Conservation (phyloP, 2,113 vertebrate species). For the Pelvicachromis taeniatus region DNA sequence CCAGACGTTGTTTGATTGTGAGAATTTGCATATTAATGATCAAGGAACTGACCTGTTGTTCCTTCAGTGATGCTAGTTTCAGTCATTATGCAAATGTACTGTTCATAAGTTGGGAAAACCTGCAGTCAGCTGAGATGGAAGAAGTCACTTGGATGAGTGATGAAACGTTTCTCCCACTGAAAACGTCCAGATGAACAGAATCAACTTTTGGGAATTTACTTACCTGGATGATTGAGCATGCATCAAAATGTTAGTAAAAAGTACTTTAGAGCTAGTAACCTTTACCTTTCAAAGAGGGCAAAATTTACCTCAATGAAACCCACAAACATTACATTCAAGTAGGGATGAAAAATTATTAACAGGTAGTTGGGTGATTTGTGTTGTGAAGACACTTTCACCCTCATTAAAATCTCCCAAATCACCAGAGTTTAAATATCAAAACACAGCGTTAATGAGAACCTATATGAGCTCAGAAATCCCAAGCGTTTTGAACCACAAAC, state of each 20-base stretch:
- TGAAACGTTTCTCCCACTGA: too few species aligned
- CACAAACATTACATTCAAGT: neutral
- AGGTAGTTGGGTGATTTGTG: neutral
- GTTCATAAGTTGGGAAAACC: too few species aligned
- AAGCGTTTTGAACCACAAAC: neutral
- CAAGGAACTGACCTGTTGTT: too few species aligned
- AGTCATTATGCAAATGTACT: too few species aligned
- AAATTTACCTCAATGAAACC: neutral
- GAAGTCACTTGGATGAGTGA: too few species aligned
- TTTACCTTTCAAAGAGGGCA: neutral
- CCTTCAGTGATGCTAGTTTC: too few species aligned
- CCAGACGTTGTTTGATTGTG: too few species aligned
- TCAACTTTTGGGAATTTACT: too few species aligned
- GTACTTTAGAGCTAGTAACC: neutral
- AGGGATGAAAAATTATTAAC: neutral
- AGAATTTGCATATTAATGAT: too few species aligned
- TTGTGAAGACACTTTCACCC: neutral
- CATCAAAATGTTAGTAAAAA: neutral
- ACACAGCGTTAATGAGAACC: neutral
- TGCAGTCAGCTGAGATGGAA: too few species aligned
- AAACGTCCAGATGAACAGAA: too few species aligned
- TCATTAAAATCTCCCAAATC: neutral
- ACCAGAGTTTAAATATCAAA: neutral
- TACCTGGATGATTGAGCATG: too few species aligned
- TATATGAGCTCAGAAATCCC: neutral